A percentile compares a stretch with the other conserved stretches of the same genome.
Evolutionary conservation across 2,113 vertebrate genomes (phyloP).

Genomic region (Poeciliopsis prolifica): DNA sequence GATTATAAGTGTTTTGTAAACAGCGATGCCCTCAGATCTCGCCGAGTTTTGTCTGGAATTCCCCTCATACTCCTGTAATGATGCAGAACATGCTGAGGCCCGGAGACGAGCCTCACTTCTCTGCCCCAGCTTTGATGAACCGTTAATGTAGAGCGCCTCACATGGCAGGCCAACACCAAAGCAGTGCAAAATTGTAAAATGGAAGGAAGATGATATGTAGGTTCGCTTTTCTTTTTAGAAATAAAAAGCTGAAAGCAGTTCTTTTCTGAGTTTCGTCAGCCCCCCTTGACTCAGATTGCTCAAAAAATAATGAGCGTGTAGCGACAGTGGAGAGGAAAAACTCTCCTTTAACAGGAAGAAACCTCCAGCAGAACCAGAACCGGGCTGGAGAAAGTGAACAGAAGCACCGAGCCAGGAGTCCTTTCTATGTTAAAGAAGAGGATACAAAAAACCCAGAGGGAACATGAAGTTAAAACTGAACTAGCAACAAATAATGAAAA

Average conservation of each 20-base stretch:
- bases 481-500: background rate
- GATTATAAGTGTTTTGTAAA: conserved; percentile 58
- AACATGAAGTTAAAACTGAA: background rate
- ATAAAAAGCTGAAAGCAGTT: background rate
- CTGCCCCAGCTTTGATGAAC: conserved; percentile 54
- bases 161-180: background rate
- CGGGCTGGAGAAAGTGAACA: too few species aligned
- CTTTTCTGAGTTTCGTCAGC: too few species aligned
- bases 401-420: too few species aligned
- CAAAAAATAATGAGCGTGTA: background rate
- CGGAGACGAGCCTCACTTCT: conserved; percentile 45
- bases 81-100: conserved; percentile 15
- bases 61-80: conserved; percentile 53
- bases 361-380: too few species aligned
- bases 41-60: conserved; percentile 35
- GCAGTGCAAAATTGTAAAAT: background rate
- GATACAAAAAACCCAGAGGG: background rate
- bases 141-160: conserved; percentile 17
- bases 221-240: background rate
- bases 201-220: background rate
- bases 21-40: conserved; percentile 25
- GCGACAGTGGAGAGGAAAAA: too few species aligned
- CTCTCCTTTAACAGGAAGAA: too few species aligned
- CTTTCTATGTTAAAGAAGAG: too few species aligned
- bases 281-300: background rate